A percentile compares a stretch with the other conserved stretches of the same genome.
phyloP scores from a whole-genome alignment of 2,888 invertebrate species.

The Ennomos fuscantarius region DNA sequence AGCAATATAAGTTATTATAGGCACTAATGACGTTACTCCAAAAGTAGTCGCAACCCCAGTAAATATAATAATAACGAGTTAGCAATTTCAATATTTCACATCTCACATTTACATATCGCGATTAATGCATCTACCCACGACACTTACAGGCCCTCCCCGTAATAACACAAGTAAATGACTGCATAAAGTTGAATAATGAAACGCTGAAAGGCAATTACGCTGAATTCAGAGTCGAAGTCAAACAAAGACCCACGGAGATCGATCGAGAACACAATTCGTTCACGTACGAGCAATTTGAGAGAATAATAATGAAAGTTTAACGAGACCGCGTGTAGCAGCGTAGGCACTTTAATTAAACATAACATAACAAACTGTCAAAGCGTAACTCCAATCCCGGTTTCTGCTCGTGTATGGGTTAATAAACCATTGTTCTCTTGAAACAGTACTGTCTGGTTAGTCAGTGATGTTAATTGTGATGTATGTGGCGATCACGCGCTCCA shows the following conservation, averaged over 20 bases:
- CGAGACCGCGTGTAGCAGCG: constrained; percentile 67
- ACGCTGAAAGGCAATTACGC: constrained; percentile 84
- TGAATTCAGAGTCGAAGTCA: constrained; percentile 83
- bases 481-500: constrained; percentile 54
- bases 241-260: constrained; percentile 81
- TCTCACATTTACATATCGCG: constrained; percentile 81
- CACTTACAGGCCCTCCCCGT: constrained; percentile 78
- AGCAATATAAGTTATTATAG: constrained; percentile 28
- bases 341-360: constrained; percentile 76
- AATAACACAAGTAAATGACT: constrained; percentile 84
- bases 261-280: constrained; percentile 79
- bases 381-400: constrained; percentile 53
- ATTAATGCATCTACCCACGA: constrained; percentile 84
- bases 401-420: constrained; percentile 52
- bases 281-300: constrained; percentile 82
- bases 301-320: constrained; percentile 83
- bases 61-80: constrained; percentile 66
- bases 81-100: constrained; percentile 81
- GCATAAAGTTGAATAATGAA: constrained; percentile 85
- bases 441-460: constrained; percentile 53
- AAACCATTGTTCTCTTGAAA: constrained; percentile 59
- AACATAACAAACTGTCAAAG: constrained; percentile 68
- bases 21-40: constrained; percentile 48
- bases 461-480: constrained; percentile 54
- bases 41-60: constrained; percentile 28